Evolutionary conservation across 2,888 invertebrate species (phyloP), one percentile per base, ranked within the genome.

Genomic region (Callyntrura guangdongensis): DNA sequence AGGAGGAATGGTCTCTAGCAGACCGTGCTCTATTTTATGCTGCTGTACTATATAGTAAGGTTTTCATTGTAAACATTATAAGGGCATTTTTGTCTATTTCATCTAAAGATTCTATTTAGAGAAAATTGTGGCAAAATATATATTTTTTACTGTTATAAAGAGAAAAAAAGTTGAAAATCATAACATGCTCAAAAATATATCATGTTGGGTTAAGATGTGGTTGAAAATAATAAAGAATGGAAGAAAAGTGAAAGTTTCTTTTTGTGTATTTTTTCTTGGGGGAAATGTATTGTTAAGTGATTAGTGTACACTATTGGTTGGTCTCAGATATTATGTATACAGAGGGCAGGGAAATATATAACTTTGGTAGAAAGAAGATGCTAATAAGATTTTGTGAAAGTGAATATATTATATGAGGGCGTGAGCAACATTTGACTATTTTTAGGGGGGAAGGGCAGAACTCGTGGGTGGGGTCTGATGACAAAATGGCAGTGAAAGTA

Each of bases 241-340:
- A 77, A 53, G 14, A 77, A n/a, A 77, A 77, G 77, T 77, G 77
- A 77, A 77, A 77, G 77, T 53, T 53, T 22, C 22, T 53, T 53
- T 77, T 53, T 77, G 14, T 77, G 77, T 53, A 0, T 49, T 8
- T 53, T 53, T 53, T 27, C 8, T 53, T 22, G 14, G 17, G 17
- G 17, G 61, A 25, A 25, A n/a, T 77, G 72, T n/a, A 25, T 53
- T 77, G 49, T 77, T 77, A 72, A 36, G 72, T 72, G 77, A 77
- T 53, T 77, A 77, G 77, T 77, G 77, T 74, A 22, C 12, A 49
- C 47, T 20, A 20, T 22, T 47, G 11, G 22, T 22, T 77, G 45
- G 12, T 3, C 17, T 74, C 47, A 61, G 8, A 14, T 47, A n/a
- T 17, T 61, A 5, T 47, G n/a, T 74, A 47, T 74, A 74, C 22